phyloP scores from a whole-genome alignment of 2,797 vertebrate genomes.

The Pipistrellus nathusii region DNA sequence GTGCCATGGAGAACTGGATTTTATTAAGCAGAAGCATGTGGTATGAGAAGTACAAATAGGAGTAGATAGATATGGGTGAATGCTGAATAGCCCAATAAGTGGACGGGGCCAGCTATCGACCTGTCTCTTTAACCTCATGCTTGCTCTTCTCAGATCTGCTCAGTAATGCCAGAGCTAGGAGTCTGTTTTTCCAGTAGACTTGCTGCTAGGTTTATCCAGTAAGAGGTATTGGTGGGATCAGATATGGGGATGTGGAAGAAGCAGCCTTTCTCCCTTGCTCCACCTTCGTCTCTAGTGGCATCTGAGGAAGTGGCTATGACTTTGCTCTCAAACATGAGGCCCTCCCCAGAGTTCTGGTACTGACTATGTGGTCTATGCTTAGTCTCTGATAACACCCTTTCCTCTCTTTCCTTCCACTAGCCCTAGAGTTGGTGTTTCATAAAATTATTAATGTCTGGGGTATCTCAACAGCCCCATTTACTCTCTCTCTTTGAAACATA shows the following conservation, averaged over 20 bases:
- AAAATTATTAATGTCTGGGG: not conserved
- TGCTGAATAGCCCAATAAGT: not conserved
- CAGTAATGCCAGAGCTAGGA: not conserved
- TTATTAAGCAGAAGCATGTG: conserved; percentile 6
- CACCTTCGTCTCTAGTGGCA: not conserved
- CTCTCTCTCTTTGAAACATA: not conserved
- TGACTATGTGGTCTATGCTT: not conserved
- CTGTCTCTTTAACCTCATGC: not conserved
- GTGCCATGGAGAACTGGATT: not conserved
- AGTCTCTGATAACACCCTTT: not conserved
- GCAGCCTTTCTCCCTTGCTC: not conserved
- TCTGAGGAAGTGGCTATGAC: not conserved
- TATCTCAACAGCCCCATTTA: not conserved
- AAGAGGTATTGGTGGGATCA: not conserved
- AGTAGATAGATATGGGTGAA: not conserved
- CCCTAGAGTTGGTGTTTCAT: not conserved
- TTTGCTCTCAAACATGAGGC: not conserved
- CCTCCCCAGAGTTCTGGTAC: not conserved
- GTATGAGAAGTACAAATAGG: not conserved
- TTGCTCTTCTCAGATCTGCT: not conserved
- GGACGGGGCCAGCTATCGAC: not conserved
- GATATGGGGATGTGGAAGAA: not conserved
- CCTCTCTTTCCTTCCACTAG: not conserved
- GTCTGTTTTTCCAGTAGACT: not conserved
- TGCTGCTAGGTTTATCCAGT: not conserved